Evolutionary conservation across 2,797 vertebrate species (phyloP), one percentile per base, ranked within the genome.

Genomic region (Delichon dasypus): DNA sequence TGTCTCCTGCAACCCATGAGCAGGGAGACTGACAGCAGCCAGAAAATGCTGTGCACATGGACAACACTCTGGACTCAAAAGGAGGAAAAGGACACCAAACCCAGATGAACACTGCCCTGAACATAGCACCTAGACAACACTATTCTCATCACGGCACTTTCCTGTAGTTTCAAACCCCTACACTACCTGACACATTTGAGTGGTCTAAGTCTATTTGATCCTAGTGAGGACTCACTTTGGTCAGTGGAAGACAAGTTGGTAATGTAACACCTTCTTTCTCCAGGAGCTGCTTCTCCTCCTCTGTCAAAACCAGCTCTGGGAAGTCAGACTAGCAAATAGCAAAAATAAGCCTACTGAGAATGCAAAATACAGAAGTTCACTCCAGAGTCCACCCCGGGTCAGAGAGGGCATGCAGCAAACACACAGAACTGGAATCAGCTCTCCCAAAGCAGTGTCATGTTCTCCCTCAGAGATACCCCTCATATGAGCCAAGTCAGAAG

Each of bases 281-380:
- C 96, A 99, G 95, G 32, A 99, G 98, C 36, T 98, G 97, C 79
- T 96, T 98, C 95, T 99, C 99, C 70, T 99, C 99, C 45, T 99
- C 98, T 2, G 98, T 99, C 90, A 99, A 97, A 57, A 98, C 82
- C 29, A 99, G 97, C 50, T 97, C 98, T 92, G 98, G 97, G 61
- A 98, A 98, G 55, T 97, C 95, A 70, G 98, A 98, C 98, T 98
- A 70, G 73, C 64, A 97, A 55, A 68, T 9, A 58, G 54, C 20
- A 67, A 91, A 68, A 68, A 36, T 3, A 42, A 1, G 1, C 4
- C 22, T 5, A 1, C 27, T 74, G 16, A 66, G 66, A 81, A 47
- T 9, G 14, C 11, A 45, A 42, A 80, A 10, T 27, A 53, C 47
- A 60, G 15, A 11, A 38, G 38, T 38, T 38, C 38, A 38, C 38